A percentile compares a stretch with the other conserved stretches of the same genome.
phyloP scores from a whole-genome alignment of 2,888 invertebrate genomes.

The Lampropteryx suffumata region DNA sequence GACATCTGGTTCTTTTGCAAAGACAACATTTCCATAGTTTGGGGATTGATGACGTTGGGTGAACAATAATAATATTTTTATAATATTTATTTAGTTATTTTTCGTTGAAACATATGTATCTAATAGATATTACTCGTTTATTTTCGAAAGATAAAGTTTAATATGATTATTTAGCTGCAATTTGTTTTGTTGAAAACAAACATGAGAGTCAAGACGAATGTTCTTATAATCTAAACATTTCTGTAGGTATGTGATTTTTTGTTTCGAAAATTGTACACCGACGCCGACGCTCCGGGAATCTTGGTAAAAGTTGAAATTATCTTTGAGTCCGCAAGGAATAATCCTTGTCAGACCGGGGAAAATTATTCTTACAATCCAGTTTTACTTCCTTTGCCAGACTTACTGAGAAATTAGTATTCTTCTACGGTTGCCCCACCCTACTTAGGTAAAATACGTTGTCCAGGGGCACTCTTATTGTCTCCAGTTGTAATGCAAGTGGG shows the following conservation, averaged over 20 bases:
- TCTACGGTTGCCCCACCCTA: conserved; percentile 18
- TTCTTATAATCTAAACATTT: conserved; percentile 12
- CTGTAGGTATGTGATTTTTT: conserved; percentile 19
- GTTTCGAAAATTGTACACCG: conserved; percentile 20
- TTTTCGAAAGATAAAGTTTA: too few species aligned
- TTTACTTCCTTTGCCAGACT: conserved; percentile 17
- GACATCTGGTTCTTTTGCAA: too few species aligned
- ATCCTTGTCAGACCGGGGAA: conserved; percentile 25
- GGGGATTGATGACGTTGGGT: too few species aligned
- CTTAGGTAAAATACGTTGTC: conserved; percentile 25
- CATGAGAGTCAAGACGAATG: conserved; percentile 18
- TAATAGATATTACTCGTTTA: too few species aligned
- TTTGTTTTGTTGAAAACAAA: conserved; percentile 11
- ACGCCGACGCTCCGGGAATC: conserved; percentile 18
- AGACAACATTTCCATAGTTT: too few species aligned
- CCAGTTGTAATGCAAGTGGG: conserved; percentile 21
- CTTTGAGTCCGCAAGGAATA: conserved; percentile 27
- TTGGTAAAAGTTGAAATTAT: conserved; percentile 32
- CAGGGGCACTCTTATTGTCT: conserved; percentile 26
- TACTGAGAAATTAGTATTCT: conserved; percentile 31
- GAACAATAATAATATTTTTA: too few species aligned
- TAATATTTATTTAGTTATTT: too few species aligned
- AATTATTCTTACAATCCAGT: conserved; percentile 24
- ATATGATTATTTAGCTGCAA: not conserved
- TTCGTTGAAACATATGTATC: too few species aligned